A percentile compares a stretch with the other conserved stretches of the same genome.
Conservation (phyloP, 2,113 vertebrate genomes). For the Toxotes chatareus region DNA sequence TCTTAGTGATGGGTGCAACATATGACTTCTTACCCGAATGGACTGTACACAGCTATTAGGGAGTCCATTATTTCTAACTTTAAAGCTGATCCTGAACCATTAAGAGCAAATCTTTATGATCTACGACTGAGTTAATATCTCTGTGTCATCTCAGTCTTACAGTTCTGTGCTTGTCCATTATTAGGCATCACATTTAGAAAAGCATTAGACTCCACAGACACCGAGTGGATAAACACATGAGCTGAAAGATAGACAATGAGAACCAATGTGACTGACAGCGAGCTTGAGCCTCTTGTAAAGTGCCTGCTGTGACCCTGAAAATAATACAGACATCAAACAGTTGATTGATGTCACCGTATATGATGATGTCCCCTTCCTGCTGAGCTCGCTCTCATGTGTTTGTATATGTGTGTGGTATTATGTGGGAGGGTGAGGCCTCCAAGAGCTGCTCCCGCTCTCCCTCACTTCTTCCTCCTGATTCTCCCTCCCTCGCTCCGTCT, state of each 20-base stretch:
- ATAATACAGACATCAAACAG: slow-evolving; percentile 65
- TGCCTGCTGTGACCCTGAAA: slow-evolving; percentile 59
- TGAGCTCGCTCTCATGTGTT: slow-evolving; percentile 33
- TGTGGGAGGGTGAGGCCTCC: slow-evolving; percentile 19
- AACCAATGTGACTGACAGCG: slow-evolving; percentile 51
- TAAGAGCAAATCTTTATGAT: slow-evolving; percentile 29
- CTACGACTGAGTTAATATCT: slow-evolving; percentile 30
- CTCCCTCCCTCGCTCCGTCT: slow-evolving; percentile 11
- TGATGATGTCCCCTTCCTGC: slow-evolving; percentile 26
- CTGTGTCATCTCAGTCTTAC: slow-evolving; percentile 9
- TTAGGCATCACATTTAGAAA: slow-evolving; percentile 45
- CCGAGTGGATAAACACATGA: slow-evolving; percentile 47
- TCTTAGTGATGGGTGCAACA: not conserved
- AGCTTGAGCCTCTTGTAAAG: slow-evolving; percentile 57
- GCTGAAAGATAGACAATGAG: slow-evolving; percentile 55
- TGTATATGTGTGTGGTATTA: slow-evolving; percentile 33
- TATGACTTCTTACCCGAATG: not conserved
- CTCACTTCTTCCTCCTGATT: slow-evolving; percentile 16
- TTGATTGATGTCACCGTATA: slow-evolving; percentile 47
- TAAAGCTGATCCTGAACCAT: slow-evolving; percentile 8
- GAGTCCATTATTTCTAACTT: slow-evolving; percentile 40
- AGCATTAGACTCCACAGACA: slow-evolving; percentile 14
- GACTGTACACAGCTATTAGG: not conserved
- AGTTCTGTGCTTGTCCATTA: slow-evolving; percentile 7
- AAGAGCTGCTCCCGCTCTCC: slow-evolving; percentile 26